Percentiles rank a stretch among this genome's conserved stretches.
Conservation (phyloP, 2,113 vertebrate genomes). For the Etheostoma cragini region DNA sequence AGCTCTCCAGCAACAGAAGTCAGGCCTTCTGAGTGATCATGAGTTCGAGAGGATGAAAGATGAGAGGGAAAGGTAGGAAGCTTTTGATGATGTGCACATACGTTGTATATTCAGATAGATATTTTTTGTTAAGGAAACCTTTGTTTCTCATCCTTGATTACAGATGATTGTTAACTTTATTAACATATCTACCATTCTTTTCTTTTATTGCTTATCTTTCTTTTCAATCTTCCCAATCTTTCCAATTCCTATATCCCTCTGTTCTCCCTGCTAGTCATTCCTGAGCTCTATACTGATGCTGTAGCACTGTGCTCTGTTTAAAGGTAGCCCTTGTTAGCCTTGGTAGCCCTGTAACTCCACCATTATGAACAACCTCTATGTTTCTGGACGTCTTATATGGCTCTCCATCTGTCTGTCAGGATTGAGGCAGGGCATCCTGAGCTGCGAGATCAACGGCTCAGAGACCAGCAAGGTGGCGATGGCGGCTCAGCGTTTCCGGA, state of each 20-base stretch:
- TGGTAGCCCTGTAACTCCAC: neutral
- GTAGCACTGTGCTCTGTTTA: neutral
- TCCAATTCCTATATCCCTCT: neutral
- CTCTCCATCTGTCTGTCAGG: conserved; percentile 76
- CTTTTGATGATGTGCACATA: conserved; percentile 6
- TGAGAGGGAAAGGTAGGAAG: conserved; percentile 72
- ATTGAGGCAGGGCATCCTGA: conserved; percentile 93
- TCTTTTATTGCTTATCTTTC: neutral
- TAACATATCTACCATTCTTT: neutral
- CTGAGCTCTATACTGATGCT: neutral
- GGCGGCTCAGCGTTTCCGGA: conserved; percentile 79
- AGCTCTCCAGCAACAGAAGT: conserved; percentile 79
- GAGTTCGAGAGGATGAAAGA: conserved; percentile 91
- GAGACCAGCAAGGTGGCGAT: conserved; percentile 65
- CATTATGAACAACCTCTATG: neutral
- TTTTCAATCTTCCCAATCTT: neutral
- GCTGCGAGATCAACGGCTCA: conserved; percentile 86
- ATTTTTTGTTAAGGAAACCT: neutral
- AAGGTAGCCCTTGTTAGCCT: neutral
- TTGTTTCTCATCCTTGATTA: neutral
- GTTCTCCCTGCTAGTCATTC: neutral
- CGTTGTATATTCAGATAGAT: neutral
- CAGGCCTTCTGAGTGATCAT: conserved; percentile 85
- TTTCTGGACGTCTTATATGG: neutral
- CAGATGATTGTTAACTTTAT: conserved; percentile 1